Conservation (phyloP, 2,888 invertebrate species). For the Aphodius granarius region DNA sequence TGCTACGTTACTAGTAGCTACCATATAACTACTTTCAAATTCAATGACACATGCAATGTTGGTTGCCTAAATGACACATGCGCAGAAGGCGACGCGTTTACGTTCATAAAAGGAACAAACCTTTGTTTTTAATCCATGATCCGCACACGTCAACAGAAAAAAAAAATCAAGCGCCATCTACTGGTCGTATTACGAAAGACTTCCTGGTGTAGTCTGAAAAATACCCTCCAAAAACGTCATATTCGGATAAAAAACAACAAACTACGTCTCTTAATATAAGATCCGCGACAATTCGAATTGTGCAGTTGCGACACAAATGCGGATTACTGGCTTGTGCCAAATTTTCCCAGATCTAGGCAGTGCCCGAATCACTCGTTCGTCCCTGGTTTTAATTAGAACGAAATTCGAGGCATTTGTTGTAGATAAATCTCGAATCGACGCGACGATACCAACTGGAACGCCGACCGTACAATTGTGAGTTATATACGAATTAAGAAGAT, state of each 20-base stretch:
- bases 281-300: background rate
- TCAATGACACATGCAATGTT: too few relatives aligned
- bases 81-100: too few relatives aligned
- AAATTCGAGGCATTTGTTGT: conserved; percentile 2
- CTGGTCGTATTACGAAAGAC: too few relatives aligned
- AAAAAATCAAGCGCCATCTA: too few relatives aligned
- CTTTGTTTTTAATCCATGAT: too few relatives aligned
- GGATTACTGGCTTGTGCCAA: background rate
- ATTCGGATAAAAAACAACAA: background rate
- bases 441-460: background rate
- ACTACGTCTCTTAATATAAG: background rate
- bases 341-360: background rate
- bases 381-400: conserved; percentile 11
- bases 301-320: background rate
- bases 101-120: too few relatives aligned
- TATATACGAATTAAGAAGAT: background rate
- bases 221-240: too few relatives aligned
- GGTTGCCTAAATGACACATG: too few relatives aligned
- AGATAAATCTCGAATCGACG: background rate
- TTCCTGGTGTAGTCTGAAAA: too few relatives aligned
- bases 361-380: background rate
- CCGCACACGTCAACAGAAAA: too few relatives aligned
- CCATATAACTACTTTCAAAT: too few relatives aligned
- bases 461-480: background rate
- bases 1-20: too few relatives aligned